Percentiles rank a stretch among this genome's conserved stretches.
These are phyloP conservation scores for Meandrusa payeni DNA, from an alignment of 2,888 invertebrate genomes.

Conservation along the genomic window DNA sequence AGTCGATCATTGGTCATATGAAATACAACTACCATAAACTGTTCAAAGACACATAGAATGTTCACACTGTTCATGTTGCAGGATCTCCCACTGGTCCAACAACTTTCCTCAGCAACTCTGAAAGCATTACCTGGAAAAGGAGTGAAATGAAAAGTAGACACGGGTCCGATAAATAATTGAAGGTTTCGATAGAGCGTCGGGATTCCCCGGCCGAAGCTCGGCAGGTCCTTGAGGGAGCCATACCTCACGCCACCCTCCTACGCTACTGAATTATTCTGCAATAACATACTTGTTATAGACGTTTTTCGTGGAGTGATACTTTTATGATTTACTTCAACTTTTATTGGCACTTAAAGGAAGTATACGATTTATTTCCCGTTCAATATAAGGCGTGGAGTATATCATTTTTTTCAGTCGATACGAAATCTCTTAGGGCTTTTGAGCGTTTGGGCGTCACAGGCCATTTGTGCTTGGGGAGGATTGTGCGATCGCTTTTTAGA, in stretches of 20 bases:
- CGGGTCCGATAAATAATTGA: conserved; percentile 80
- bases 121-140: conserved; percentile 65
- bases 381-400: conserved; percentile 76
- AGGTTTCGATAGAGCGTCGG: conserved; percentile 76
- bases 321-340: conserved; percentile 81
- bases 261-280: conserved; percentile 78
- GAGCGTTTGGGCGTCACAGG: conserved; percentile 59
- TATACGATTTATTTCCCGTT: conserved; percentile 78
- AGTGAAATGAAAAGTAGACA: conserved; percentile 80
- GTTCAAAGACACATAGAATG: conserved; percentile 52
- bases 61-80: conserved; percentile 57
- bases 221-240: conserved; percentile 69
- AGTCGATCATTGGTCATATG: no score
- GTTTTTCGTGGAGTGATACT: conserved; percentile 77
- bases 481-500: conserved; percentile 25
- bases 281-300: conserved; percentile 81
- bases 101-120: conserved; percentile 61
- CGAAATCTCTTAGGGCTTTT: conserved; percentile 57
- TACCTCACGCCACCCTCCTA: conserved; percentile 70
- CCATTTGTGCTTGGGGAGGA: conserved; percentile 48
- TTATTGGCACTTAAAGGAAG: conserved; percentile 81
- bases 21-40: conserved; percentile 30
- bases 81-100: conserved; percentile 65
- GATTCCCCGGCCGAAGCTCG: conserved; percentile 64
- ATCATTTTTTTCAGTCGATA: conserved; percentile 72